phyloP scores from a whole-genome alignment of 1,140 invertebrate species.

The Halictus rubicundus region DNA sequence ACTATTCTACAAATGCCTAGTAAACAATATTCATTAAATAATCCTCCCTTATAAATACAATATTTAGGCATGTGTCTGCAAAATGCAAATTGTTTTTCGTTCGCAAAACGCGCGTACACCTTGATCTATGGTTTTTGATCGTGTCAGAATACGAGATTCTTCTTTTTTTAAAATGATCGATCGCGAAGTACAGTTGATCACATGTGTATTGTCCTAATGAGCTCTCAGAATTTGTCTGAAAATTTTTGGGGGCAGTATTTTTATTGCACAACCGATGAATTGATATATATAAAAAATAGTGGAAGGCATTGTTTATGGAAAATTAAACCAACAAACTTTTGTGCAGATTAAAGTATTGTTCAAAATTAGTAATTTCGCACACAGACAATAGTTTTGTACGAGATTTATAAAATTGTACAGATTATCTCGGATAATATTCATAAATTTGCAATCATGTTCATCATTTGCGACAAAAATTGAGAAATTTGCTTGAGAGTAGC shows the following conservation, averaged over 20 bases:
- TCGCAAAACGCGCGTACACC: background rate
- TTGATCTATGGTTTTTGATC: background rate
- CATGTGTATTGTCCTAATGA: background rate
- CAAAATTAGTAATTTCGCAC: no score
- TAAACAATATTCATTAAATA: constrained; percentile 16
- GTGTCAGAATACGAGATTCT: background rate
- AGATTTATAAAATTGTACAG: no score
- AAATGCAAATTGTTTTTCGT: constrained; percentile 14
- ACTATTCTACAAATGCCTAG: constrained; percentile 3
- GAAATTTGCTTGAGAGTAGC: no score
- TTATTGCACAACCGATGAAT: no score
- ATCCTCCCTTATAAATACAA: constrained; percentile 19
- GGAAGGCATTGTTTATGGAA: background rate
- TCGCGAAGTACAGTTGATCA: constrained; percentile 15
- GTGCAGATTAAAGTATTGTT: no score
- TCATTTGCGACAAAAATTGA: no score
- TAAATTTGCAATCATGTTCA: no score
- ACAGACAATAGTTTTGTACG: no score
- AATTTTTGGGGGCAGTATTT: no score
- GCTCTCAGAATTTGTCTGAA: no score
- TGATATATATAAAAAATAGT: background rate
- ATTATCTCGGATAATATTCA: background rate
- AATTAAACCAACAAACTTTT: background rate
- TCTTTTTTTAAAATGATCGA: constrained; percentile 5
- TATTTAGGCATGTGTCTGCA: constrained; percentile 16